phyloP scores from a whole-genome alignment of 1,140 invertebrate species.

The Campodea augens region DNA sequence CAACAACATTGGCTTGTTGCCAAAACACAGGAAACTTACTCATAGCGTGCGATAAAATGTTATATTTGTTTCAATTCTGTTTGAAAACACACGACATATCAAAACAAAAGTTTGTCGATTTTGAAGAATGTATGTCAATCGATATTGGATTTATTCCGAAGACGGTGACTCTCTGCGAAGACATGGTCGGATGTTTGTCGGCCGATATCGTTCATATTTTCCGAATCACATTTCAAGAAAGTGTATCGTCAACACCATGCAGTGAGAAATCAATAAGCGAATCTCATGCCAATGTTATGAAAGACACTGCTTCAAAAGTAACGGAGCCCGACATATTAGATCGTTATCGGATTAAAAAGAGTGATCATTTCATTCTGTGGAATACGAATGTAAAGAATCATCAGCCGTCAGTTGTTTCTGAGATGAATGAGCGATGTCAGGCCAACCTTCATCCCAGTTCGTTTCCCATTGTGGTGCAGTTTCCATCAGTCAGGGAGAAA shows the following conservation, averaged over 20 bases:
- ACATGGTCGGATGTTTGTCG: slow-evolving; percentile 35
- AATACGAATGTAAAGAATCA: not conserved
- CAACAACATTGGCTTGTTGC: slow-evolving; percentile 37
- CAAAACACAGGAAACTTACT: slow-evolving; percentile 39
- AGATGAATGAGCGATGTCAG: not conserved
- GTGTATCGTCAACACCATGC: no score
- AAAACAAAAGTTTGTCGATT: slow-evolving; percentile 40
- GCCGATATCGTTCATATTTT: slow-evolving; percentile 26
- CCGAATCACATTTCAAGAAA: no score
- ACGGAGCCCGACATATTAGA: no score
- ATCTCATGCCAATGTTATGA: no score
- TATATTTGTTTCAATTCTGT: slow-evolving; percentile 36
- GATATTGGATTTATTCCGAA: slow-evolving; percentile 30
- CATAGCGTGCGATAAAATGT: slow-evolving; percentile 29
- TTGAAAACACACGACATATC: slow-evolving; percentile 39
- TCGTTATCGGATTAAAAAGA: no score
- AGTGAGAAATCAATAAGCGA: no score
- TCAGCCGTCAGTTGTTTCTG: not conserved
- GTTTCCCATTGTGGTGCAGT: slow-evolving; percentile 14
- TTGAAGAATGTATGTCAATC: slow-evolving; percentile 32
- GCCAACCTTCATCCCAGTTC: slow-evolving; percentile 9
- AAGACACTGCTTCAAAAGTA: no score
- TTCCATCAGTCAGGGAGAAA: slow-evolving; percentile 9
- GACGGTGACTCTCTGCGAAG: slow-evolving; percentile 32
- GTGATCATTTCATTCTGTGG: no score